A percentile compares a stretch with the other conserved stretches of the same genome.
Conservation (phyloP, 2,797 vertebrate genomes). For the Muraenolepis orangiensis region DNA sequence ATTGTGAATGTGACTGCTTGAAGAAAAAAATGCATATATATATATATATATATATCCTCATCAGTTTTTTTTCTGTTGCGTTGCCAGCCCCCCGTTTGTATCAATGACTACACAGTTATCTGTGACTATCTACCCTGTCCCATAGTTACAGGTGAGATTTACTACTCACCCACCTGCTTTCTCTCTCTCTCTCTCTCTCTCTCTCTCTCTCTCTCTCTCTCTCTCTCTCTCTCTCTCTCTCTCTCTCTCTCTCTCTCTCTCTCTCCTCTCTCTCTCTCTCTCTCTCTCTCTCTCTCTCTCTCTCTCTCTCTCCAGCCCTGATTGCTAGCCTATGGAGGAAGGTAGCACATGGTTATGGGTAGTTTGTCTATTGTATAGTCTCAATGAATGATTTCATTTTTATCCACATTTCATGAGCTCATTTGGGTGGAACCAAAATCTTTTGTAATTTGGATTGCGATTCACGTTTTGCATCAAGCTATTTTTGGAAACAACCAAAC, state of each 20-base stretch:
- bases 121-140: constrained; percentile 26
- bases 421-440: not conserved
- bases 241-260: not conserved
- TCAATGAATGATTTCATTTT: too few species aligned
- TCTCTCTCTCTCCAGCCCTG: not conserved
- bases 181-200: not conserved
- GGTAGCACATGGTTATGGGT: not conserved
- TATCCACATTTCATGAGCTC: not conserved
- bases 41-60: not conserved
- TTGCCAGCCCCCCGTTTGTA: constrained; percentile 23
- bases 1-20: constrained; percentile 30
- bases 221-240: not conserved
- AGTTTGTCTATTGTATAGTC: not conserved
- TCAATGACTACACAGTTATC: constrained; percentile 27
- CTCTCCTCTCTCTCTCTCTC: too few species aligned
- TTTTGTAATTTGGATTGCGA: not conserved
- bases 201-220: not conserved
- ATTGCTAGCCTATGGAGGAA: not conserved
- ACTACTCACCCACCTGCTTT: not conserved
- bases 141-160: not conserved
- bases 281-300: not conserved
- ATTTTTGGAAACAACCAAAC: not conserved
- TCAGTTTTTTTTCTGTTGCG: constrained; percentile 26
- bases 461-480: not conserved
- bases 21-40: not conserved